A percentile compares a stretch with the other conserved stretches of the same genome.
phyloP scores from a whole-genome alignment of 2,888 invertebrate species.

The Catotricha subobsoleta region DNA sequence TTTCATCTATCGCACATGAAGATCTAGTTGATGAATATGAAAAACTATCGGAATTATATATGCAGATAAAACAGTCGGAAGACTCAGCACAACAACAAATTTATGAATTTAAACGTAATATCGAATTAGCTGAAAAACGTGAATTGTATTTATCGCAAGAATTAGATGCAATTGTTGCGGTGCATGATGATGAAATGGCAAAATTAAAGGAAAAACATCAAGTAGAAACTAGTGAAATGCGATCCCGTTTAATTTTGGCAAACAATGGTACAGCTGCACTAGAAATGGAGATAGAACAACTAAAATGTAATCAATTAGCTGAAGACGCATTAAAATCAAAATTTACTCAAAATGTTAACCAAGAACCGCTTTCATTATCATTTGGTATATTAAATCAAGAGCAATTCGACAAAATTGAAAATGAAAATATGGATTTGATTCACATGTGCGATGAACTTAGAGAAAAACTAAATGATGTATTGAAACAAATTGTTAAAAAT shows the following conservation, averaged over 20 bases:
- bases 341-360: no score
- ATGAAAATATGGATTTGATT: conserved; percentile 20
- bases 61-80: conserved; percentile 16
- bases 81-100: conserved; percentile 24
- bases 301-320: conserved; percentile 5
- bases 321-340: no score
- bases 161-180: conserved; percentile 15
- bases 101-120: conserved; percentile 22
- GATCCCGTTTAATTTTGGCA: neutral
- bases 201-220: conserved; percentile 8
- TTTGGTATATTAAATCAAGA: no score
- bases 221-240: neutral
- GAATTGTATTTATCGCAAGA: conserved; percentile 23
- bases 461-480: neutral
- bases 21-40: conserved; percentile 24
- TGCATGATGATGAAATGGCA: conserved; percentile 9
- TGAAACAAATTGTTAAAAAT: neutral
- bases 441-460: neutral
- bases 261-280: neutral
- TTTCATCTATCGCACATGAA: conserved; percentile 13
- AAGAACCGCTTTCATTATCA: no score
- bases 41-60: conserved; percentile 18
- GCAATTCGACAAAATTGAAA: conserved; percentile 15
- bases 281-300: conserved; percentile 6
- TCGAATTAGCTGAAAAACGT: conserved; percentile 22